Base-by-base conservation (phyloP, 2,888 invertebrate genomes). In the Macrostomum cliftonense region DNA sequence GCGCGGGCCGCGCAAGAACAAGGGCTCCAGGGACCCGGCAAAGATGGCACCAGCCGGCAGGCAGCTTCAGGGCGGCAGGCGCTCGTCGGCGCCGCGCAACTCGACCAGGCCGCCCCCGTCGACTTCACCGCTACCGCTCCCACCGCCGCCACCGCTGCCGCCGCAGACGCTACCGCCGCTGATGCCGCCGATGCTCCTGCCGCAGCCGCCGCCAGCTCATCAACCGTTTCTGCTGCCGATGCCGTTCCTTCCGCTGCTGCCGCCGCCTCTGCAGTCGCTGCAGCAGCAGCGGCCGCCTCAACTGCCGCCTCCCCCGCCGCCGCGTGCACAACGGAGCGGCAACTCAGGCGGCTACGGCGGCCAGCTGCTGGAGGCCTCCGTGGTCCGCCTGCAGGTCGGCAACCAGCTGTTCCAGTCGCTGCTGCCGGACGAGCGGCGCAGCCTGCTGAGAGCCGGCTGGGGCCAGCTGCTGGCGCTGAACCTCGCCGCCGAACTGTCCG, bases 1-100 rank as follows among this genome's bases (percentile, higher is more conserved):
- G 65, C 74, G 84, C 48, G 84, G 84, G 1, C 84, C 84, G 0
- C 71, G 83, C 49, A 77, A 76, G 55, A 62, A 62, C 55, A 62
- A 62, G 55, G 60, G 61, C 14, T 50, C 19, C 19, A 21, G 38
- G 17, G 21, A 40, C 17, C 36, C 42, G 2, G 38, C 16, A 2
- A 43, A 12, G 12, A 2, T 28, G 14, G 13, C 17, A 16, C 12
- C 12, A 2, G 13, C 50, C 14, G 42, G 50, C 20, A 12, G 13
- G 39, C 50, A 12, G 20, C 17, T 2, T 12, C 43, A 43, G 5
- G 9, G 9, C 9, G 2, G 4, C 40, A 2, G 9, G 9, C 9
- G 5, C 17, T 16, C 17, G 9, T 17, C 20, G 16, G 9, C 9
- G 40, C 4, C 40, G 5, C 9, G 16, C 28, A 17, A 9, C 40